phyloP scores from a whole-genome alignment of 2,888 invertebrate species.

The Hirtodrosophila cameraria region DNA sequence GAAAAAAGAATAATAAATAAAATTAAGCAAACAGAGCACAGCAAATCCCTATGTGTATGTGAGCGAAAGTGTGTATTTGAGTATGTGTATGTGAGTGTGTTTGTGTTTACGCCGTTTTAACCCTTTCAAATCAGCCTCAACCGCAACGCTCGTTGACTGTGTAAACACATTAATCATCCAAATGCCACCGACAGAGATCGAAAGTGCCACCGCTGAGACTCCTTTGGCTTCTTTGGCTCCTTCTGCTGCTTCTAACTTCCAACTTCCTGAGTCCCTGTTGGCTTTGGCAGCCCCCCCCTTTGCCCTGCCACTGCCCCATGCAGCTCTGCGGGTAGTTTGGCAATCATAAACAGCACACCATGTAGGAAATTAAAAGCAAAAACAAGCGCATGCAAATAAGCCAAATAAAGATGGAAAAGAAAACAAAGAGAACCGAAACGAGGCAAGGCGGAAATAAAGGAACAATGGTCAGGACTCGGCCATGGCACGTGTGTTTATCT shows the following conservation, averaged over 20 bases:
- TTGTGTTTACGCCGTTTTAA: constrained; percentile 76
- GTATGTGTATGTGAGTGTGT: constrained; percentile 19
- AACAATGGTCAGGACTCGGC: constrained; percentile 43
- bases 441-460: constrained; percentile 54
- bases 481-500: constrained; percentile 64
- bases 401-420: constrained; percentile 22
- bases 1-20: constrained; percentile 74
- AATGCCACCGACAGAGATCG: constrained; percentile 80
- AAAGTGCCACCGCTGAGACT: constrained; percentile 64
- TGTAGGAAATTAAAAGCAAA: constrained; percentile 76
- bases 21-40: constrained; percentile 49
- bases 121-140: constrained; percentile 78
- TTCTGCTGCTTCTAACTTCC: not conserved
- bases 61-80: not conserved
- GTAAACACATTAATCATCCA: constrained; percentile 80
- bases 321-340: constrained; percentile 44
- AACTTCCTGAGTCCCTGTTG: constrained; percentile 13
- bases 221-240: constrained; percentile 17
- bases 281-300: not conserved
- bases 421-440: constrained; percentile 10
- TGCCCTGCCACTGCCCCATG: not conserved
- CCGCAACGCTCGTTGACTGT: constrained; percentile 76
- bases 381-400: constrained; percentile 59
- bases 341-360: constrained; percentile 69
- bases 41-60: not conserved